Evolutionary conservation across 2,113 vertebrate genomes (phyloP).

Genomic region (Oryzias curvinotus): DNA sequence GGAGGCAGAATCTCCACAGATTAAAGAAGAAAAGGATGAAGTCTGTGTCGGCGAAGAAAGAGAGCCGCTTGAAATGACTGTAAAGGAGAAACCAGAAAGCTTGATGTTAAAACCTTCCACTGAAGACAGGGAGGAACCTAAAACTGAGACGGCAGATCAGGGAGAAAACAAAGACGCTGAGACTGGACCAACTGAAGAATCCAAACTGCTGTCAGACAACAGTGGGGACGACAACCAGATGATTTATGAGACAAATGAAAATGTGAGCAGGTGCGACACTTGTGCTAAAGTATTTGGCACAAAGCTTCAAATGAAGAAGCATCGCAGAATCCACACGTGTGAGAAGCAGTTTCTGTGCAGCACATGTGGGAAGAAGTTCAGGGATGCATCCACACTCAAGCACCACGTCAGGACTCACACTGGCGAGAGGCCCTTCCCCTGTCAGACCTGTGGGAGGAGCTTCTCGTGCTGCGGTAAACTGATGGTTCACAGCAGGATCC

Average conservation of each 20-base stretch:
- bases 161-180: background rate
- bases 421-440: background rate
- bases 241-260: too few relatives aligned
- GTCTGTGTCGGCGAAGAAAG: background rate
- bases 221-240: too few relatives aligned
- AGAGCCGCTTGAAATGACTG: background rate
- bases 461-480: background rate
- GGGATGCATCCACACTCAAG: background rate
- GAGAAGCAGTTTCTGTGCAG: background rate
- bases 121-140: background rate
- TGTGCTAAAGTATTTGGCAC: conserved; percentile 14
- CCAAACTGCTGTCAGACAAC: too few relatives aligned
- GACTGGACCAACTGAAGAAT: too few relatives aligned
- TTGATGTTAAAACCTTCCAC: too few relatives aligned
- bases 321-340: conserved; percentile 8
- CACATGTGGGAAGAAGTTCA: conserved; percentile 1
- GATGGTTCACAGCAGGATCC: background rate
- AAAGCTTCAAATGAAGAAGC: background rate
- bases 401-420: background rate
- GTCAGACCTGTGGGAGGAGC: background rate
- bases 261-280: background rate
- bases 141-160: background rate
- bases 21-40: conserved; percentile 28
- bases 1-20: background rate
- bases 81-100: conserved; percentile 13